Evolutionary conservation across 2,888 invertebrate species (phyloP).

Genomic region (Tenodera sinensis): DNA sequence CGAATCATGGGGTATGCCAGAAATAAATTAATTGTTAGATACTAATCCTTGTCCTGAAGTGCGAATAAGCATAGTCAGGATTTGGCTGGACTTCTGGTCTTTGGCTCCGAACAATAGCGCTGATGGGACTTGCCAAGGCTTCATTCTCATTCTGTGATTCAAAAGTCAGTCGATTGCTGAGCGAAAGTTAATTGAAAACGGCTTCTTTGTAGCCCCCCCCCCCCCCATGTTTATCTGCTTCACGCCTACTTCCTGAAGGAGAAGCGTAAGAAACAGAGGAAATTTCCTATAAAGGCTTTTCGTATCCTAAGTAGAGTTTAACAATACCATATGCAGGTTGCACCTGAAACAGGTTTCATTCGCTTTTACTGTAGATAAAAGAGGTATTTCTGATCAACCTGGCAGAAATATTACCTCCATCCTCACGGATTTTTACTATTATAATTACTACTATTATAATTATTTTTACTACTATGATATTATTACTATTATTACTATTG

Average conservation of each 20-base stretch:
- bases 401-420: too few species aligned
- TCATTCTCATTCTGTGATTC: not conserved
- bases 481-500: too few species aligned
- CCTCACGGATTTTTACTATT: too few species aligned
- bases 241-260: not conserved
- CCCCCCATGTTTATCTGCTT: not conserved
- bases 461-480: too few species aligned
- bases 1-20: not conserved
- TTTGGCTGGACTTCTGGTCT: not conserved
- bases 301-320: too few species aligned
- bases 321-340: too few species aligned
- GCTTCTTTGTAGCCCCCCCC: not conserved
- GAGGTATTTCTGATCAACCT: too few species aligned
- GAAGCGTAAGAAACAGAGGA: not conserved
- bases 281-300: not conserved
- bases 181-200: not conserved
- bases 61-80: not conserved
- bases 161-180: not conserved
- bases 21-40: not conserved
- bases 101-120: not conserved
- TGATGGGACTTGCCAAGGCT: not conserved
- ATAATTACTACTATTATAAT: too few species aligned
- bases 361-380: too few species aligned
- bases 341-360: too few species aligned
- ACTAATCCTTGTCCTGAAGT: not conserved